Conservation (phyloP, 2,888 invertebrate species). For the Pheosia tremula region DNA sequence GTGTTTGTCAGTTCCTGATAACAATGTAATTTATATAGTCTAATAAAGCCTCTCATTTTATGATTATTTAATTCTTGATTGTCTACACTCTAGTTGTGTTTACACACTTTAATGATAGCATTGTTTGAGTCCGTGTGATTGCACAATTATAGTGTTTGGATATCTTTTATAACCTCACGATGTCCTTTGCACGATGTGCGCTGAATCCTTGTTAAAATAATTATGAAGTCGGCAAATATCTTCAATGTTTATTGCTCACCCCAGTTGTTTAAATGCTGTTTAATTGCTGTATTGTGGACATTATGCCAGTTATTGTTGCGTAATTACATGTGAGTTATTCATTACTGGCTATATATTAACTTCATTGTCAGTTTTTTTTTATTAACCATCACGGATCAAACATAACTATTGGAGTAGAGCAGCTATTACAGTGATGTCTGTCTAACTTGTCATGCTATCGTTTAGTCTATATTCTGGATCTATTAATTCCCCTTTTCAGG, state of each 20-base stretch:
- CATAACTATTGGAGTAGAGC: no score
- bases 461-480: no score
- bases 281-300: conserved; percentile 7
- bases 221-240: conserved; percentile 39
- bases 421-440: no score
- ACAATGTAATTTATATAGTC: conserved; percentile 74
- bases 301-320: conserved; percentile 18
- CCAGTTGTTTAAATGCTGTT: conserved; percentile 22
- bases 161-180: conserved; percentile 46
- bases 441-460: no score
- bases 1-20: conserved; percentile 69
- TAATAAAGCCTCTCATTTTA: conserved; percentile 72
- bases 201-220: conserved; percentile 51
- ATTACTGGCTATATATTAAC: background rate
- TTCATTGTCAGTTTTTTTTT: no score
- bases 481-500: no score
- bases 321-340: conserved; percentile 11
- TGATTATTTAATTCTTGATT: conserved; percentile 75
- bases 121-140: conserved; percentile 62
- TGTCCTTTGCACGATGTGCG: conserved; percentile 52
- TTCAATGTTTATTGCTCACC: conserved; percentile 37
- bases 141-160: conserved; percentile 51
- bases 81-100: conserved; percentile 63
- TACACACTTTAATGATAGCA: conserved; percentile 51
- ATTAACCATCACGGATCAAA: no score